Conservation (phyloP, 2,888 invertebrate species). For the Mythimna pallens region DNA sequence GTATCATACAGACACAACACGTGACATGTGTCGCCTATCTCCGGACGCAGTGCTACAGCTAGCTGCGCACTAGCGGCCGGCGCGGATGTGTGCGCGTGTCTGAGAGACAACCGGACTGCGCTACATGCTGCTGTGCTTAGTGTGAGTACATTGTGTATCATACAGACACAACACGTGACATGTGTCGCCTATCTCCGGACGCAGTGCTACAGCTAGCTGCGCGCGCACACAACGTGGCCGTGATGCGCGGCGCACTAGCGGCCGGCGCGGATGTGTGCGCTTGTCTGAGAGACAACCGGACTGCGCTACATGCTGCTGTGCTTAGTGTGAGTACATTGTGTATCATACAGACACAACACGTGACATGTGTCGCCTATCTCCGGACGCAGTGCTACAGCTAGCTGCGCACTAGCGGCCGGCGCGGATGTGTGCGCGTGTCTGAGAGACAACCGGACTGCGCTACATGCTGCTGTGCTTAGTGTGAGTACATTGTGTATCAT, state of each 20-base stretch:
- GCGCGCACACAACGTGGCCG: slow-evolving; percentile 91
- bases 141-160: slow-evolving; percentile 91
- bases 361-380: slow-evolving; percentile 93
- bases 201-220: slow-evolving; percentile 92
- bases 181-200: slow-evolving; percentile 1
- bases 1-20: no score
- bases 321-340: slow-evolving; percentile 91
- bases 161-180: slow-evolving; percentile 81
- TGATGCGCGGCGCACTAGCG: slow-evolving; percentile 64
- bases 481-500: slow-evolving; percentile 91
- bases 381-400: slow-evolving; percentile 93
- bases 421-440: no score
- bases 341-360: slow-evolving; percentile 83
- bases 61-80: slow-evolving; percentile 91
- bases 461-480: slow-evolving; percentile 77
- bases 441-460: slow-evolving; percentile 68
- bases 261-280: slow-evolving; percentile 54
- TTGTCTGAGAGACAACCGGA: slow-evolving; percentile 33
- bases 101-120: slow-evolving; percentile 68
- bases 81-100: slow-evolving; percentile 47
- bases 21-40: slow-evolving; percentile 93
- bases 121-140: slow-evolving; percentile 76
- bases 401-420: slow-evolving; percentile 89
- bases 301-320: slow-evolving; percentile 74
- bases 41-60: slow-evolving; percentile 94